Evolutionary conservation across 2,113 vertebrate species (phyloP).

Genomic region (Quiscalus mexicanus): DNA sequence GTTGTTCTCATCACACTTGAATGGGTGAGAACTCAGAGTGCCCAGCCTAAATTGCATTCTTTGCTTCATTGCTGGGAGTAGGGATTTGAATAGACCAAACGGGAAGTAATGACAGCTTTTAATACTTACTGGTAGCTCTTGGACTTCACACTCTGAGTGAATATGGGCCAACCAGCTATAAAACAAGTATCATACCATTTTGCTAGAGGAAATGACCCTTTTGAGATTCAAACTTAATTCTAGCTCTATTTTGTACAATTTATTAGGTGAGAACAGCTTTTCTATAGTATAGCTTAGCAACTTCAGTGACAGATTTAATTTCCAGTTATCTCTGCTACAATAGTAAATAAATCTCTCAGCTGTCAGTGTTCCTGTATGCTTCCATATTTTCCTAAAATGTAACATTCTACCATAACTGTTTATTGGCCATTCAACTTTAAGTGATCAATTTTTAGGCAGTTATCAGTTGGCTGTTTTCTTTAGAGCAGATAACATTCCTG

Average conservation of each 20-base stretch:
- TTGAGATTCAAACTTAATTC: slow-evolving; percentile 27
- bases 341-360: slow-evolving; percentile 66
- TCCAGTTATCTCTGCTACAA: slow-evolving; percentile 60
- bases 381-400: slow-evolving; percentile 29
- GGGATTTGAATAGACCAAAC: background rate
- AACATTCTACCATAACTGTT: slow-evolving; percentile 46
- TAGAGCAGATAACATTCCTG: slow-evolving; percentile 48
- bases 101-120: background rate
- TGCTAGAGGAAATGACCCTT: slow-evolving; percentile 2
- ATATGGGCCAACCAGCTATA: background rate
- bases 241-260: slow-evolving; percentile 3
- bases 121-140: background rate
- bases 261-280: slow-evolving; percentile 42
- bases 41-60: background rate
- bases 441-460: slow-evolving; percentile 71
- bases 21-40: background rate
- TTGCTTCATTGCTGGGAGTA: background rate
- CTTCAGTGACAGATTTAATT: slow-evolving; percentile 62
- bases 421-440: slow-evolving; percentile 72
- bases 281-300: slow-evolving; percentile 1
- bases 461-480: slow-evolving; percentile 66
- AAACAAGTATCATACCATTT: background rate
- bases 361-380: slow-evolving; percentile 8
- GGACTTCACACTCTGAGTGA: background rate
- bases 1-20: background rate